These are phyloP conservation scores for Microtus montanus DNA, from an alignment of 2,113 vertebrate genomes.

Conservation along the genomic window DNA sequence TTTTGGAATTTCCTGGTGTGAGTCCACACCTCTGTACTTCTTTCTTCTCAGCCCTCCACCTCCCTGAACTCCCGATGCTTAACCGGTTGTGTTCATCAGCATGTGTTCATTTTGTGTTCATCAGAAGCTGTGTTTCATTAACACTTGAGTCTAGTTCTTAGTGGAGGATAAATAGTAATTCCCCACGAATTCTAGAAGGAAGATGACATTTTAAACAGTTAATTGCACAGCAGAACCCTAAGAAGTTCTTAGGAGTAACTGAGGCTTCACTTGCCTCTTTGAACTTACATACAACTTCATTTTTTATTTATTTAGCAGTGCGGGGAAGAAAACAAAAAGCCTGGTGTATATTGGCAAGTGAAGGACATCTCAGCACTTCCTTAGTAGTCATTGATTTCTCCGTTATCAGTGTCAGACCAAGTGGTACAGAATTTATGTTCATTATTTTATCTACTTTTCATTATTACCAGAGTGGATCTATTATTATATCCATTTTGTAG, in stretches of 20 bases:
- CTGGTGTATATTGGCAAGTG: background rate
- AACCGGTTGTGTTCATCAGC: background rate
- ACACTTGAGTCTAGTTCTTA: background rate
- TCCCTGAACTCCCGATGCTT: background rate
- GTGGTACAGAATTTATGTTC: background rate
- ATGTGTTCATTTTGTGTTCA: background rate
- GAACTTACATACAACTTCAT: background rate
- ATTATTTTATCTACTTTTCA: background rate
- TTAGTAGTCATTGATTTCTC: background rate
- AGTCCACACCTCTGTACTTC: background rate
- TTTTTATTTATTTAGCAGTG: background rate
- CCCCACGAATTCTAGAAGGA: background rate
- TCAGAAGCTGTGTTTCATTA: background rate
- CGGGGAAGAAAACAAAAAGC: background rate
- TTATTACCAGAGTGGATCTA: background rate
- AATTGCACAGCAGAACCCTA: background rate
- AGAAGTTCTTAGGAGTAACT: background rate
- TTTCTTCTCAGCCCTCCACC: background rate
- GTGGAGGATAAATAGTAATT: background rate
- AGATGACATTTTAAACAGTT: background rate
- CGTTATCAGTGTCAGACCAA: background rate
- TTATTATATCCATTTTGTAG: conserved; percentile 1
- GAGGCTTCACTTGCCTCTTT: background rate
- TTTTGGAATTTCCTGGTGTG: background rate
- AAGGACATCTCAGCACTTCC: background rate